Evolutionary conservation across 2,113 vertebrate species (phyloP).

Genomic region (Pantherophis guttatus): DNA sequence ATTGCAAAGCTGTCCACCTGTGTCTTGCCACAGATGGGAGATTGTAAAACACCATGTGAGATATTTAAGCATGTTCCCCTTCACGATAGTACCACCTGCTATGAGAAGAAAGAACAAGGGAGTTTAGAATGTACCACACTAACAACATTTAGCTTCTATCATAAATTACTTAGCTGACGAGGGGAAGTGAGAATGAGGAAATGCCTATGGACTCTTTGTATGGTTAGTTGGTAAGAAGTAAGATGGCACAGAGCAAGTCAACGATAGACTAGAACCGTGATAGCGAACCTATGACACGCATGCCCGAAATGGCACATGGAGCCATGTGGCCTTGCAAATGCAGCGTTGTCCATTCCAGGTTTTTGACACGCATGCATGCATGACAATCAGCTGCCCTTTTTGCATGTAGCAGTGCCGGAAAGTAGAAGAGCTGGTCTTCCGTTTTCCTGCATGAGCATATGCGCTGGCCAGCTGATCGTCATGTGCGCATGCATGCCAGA

Average conservation of each 20-base stretch:
- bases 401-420: no score
- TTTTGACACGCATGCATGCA: no score
- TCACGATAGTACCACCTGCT: conserved; percentile 22
- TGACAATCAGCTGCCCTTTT: no score
- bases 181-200: neutral
- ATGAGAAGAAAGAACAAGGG: conserved; percentile 16
- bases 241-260: neutral
- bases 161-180: neutral
- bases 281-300: no score
- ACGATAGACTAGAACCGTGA: neutral
- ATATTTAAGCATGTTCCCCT: neutral
- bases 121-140: neutral
- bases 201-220: neutral
- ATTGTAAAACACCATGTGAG: conserved; percentile 16
- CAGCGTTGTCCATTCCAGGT: no score
- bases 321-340: no score
- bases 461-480: no score
- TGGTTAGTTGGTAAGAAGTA: neutral
- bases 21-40: conserved; percentile 36
- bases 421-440: no score
- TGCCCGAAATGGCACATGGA: no score
- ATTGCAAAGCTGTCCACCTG: conserved; percentile 38
- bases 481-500: no score
- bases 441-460: no score
- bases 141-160: neutral